phyloP scores from a whole-genome alignment of 2,797 vertebrate species.

The Psittacula derbiana region DNA sequence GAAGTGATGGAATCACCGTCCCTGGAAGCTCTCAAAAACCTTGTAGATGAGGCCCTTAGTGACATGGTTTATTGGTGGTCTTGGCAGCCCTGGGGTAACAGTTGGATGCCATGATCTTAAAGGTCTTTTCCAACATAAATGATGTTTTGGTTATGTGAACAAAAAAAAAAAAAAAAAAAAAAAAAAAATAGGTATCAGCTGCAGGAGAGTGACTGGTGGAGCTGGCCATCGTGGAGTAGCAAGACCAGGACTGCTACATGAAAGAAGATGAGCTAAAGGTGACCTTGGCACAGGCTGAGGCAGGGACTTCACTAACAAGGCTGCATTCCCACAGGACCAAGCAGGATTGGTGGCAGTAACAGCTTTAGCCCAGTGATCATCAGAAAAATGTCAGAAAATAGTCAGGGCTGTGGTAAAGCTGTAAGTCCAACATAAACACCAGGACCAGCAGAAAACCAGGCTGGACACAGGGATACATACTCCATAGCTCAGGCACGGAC shows the following conservation, averaged over 20 bases:
- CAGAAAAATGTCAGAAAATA: background rate
- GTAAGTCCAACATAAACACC: background rate
- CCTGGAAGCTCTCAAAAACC: background rate
- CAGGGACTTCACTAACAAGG: fast-evolving
- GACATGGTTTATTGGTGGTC: background rate
- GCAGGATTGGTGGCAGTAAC: background rate
- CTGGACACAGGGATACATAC: background rate
- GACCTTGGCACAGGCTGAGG: background rate
- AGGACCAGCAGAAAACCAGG: background rate
- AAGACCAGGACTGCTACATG: background rate
- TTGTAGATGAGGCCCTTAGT: background rate
- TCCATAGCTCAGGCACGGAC: background rate
- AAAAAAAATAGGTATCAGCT: background rate
- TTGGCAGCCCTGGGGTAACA: no score
- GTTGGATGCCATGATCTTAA: no score
- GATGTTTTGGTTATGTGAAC: no score
- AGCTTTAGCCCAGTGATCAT: background rate
- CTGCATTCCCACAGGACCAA: background rate
- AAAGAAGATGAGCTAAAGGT: background rate
- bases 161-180: no score
- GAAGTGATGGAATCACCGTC: background rate
- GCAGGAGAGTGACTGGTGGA: fast-evolving
- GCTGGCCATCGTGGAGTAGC: background rate
- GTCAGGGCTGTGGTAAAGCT: background rate
- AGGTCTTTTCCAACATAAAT: background rate